Conservation (phyloP, 2,888 invertebrate genomes). For the Trichopoda pennipes region DNA sequence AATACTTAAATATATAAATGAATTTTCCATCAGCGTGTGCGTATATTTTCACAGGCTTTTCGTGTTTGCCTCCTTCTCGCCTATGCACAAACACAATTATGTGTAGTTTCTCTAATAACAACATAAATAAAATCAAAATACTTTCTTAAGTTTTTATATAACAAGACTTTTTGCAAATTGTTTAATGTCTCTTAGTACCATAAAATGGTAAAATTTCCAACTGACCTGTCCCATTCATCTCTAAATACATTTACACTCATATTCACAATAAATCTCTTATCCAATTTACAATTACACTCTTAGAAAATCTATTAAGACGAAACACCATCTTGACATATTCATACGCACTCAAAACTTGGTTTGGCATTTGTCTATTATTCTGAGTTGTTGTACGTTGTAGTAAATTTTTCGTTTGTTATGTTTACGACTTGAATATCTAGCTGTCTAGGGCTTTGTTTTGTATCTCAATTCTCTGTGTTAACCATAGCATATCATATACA, state of each 20-base stretch:
- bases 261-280: slow-evolving; percentile 24
- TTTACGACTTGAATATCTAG: slow-evolving; percentile 32
- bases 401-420: slow-evolving; percentile 25
- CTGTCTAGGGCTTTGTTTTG: not conserved
- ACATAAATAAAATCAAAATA: no score
- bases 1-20: not conserved
- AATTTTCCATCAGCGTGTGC: no score
- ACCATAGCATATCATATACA: slow-evolving; percentile 12
- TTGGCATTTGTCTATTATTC: slow-evolving; percentile 37
- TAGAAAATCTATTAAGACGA: slow-evolving; percentile 52
- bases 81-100: no score
- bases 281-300: slow-evolving; percentile 35
- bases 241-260: not conserved
- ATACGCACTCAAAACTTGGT: slow-evolving; percentile 18
- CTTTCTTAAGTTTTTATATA: no score
- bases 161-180: not conserved
- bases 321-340: slow-evolving; percentile 52
- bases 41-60: no score
- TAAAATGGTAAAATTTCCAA: slow-evolving; percentile 4
- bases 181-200: not conserved
- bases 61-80: no score
- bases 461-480: not conserved
- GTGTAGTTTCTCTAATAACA: no score
- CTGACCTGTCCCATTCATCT: not conserved
- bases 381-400: not conserved